These are phyloP conservation scores for Ciconia boyciana DNA, from an alignment of 2,113 vertebrate genomes.

Conservation along the genomic window DNA sequence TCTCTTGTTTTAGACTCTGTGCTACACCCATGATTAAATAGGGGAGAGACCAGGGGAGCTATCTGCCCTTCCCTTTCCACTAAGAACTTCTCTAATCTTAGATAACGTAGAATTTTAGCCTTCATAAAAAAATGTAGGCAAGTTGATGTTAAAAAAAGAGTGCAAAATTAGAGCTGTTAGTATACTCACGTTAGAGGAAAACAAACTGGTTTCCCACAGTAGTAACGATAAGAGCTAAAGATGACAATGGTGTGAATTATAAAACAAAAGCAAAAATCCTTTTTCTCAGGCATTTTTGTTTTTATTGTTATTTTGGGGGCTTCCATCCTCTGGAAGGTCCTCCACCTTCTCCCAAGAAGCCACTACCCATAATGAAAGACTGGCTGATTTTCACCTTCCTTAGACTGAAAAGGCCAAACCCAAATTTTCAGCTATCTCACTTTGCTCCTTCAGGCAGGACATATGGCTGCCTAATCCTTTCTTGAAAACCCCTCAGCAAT, in stretches of 20 bases:
- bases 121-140: neutral
- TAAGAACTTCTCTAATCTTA: neutral
- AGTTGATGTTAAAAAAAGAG: neutral
- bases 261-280: neutral
- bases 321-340: neutral
- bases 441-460: neutral
- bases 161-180: neutral
- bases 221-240: neutral
- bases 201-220: neutral
- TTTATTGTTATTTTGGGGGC: neutral
- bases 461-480: accelerated
- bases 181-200: neutral
- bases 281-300: neutral
- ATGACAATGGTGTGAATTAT: neutral
- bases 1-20: neutral
- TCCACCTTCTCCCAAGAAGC: neutral
- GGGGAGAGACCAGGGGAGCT: neutral
- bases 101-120: neutral
- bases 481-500: neutral
- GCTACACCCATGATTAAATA: neutral
- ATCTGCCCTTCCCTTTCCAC: neutral
- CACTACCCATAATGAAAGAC: neutral
- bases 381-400: neutral
- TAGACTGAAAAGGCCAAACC: neutral
- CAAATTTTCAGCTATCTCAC: neutral